Conservation (phyloP, 2,113 vertebrate genomes). For the Syngnathoides biaculeatus region DNA sequence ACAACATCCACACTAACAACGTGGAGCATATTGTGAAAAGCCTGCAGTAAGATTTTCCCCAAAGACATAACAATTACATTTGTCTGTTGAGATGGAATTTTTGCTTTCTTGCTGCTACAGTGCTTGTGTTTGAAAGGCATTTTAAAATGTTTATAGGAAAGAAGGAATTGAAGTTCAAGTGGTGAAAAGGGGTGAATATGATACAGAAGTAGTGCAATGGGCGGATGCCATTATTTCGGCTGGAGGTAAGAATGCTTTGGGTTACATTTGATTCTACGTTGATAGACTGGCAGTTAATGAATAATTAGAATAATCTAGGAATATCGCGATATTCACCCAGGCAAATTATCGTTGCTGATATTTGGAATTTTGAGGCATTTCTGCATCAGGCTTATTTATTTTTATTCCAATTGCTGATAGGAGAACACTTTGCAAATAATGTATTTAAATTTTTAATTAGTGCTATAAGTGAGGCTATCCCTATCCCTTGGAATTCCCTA, state of each 20-base stretch:
- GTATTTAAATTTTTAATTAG: no score
- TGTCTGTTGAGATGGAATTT: not conserved
- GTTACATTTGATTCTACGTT: no score
- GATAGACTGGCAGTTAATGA: not conserved
- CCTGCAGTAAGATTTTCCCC: slow-evolving; percentile 77
- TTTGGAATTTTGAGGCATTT: no score
- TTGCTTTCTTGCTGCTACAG: not conserved
- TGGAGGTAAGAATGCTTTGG: slow-evolving; percentile 76
- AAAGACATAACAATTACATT: not conserved
- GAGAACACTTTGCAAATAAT: no score
- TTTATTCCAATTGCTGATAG: not conserved
- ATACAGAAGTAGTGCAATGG: slow-evolving; percentile 89
- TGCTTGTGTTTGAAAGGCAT: not conserved
- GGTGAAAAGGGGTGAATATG: slow-evolving; percentile 89
- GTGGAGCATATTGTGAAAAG: slow-evolving; percentile 87
- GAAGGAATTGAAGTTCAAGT: slow-evolving; percentile 86
- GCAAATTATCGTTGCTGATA: no score
- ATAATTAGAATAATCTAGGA: no score
- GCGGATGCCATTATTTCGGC: slow-evolving; percentile 93
- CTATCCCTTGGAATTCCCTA: no score
- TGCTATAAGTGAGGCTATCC: no score
- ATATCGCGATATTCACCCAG: no score
- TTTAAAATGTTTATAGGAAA: slow-evolving; percentile 65
- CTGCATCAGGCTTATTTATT: no score
- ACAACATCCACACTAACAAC: slow-evolving; percentile 89